Percentiles rank a stretch among this genome's conserved stretches.
Conservation (phyloP, 2,113 vertebrate genomes). For the Erpornis zantholeuca region DNA sequence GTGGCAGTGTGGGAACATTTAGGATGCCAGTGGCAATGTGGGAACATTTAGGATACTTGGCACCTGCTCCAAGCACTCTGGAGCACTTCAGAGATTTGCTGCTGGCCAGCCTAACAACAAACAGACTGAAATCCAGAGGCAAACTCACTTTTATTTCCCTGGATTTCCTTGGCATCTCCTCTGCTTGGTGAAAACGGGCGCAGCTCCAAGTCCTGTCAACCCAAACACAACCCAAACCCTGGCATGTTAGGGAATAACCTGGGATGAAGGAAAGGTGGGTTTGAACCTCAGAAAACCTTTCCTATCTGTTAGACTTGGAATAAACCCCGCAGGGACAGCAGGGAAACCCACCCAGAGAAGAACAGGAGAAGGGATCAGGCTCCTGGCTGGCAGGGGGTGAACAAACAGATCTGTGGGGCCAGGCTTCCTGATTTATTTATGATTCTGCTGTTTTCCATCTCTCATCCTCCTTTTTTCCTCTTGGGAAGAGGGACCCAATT, state of each 20-base stretch:
- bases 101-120: neutral
- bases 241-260: neutral
- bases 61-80: neutral
- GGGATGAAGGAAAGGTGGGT: neutral
- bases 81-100: neutral
- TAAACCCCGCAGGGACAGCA: neutral
- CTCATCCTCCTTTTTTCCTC: neutral
- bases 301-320: neutral
- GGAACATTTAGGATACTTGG: neutral
- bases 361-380: neutral
- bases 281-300: neutral
- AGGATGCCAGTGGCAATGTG: neutral
- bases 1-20: neutral
- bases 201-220: neutral
- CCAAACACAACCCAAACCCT: neutral
- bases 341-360: neutral
- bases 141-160: neutral
- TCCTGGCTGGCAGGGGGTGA: neutral
- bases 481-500: neutral
- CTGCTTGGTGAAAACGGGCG: neutral
- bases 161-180: neutral
- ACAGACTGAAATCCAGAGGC: neutral
- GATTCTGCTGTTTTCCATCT: neutral
- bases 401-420: neutral
- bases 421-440: neutral